Percentiles rank a stretch among this genome's conserved stretches.
Conservation (phyloP, 2,113 vertebrate species). For the Salvelinus namaycush region DNA sequence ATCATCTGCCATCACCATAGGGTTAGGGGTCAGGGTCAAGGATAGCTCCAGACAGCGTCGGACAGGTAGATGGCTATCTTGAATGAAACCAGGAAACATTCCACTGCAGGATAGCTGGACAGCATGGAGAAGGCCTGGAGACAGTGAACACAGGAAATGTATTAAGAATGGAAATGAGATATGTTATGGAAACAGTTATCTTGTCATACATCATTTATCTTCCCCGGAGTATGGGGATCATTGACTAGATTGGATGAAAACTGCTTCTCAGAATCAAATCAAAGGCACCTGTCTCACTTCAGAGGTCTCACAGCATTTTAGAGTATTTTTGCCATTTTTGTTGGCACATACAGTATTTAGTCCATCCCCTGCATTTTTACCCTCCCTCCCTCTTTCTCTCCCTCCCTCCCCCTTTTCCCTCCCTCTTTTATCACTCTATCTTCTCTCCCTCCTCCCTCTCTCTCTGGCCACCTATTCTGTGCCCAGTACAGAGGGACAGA, state of each 20-base stretch:
- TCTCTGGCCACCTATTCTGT: neutral
- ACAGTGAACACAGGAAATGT: neutral
- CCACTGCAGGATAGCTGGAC: neutral
- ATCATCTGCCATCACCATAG: too few species aligned
- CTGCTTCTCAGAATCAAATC: too few species aligned
- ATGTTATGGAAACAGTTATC: too few species aligned
- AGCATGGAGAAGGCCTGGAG: too few species aligned
- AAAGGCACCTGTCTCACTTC: neutral
- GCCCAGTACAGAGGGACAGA: conserved; percentile 13
- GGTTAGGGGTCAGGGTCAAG: conserved; percentile 1
- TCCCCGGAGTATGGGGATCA: too few species aligned
- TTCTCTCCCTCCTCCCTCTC: neutral
- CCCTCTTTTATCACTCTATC: too few species aligned
- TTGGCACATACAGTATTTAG: neutral
- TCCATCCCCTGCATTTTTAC: too few species aligned
- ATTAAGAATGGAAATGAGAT: neutral
- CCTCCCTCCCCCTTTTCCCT: too few species aligned
- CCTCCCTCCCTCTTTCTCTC: too few species aligned
- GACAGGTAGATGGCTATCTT: conserved; percentile 12
- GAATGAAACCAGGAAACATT: conserved; percentile 37
- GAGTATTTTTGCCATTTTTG: neutral
- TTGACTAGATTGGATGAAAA: too few species aligned
- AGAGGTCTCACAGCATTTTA: neutral
- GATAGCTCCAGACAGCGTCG: neutral
- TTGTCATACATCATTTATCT: too few species aligned